Percentiles rank a stretch among this genome's conserved stretches.
phyloP scores from a whole-genome alignment of 2,888 invertebrate species.

The Agrochola macilenta region DNA sequence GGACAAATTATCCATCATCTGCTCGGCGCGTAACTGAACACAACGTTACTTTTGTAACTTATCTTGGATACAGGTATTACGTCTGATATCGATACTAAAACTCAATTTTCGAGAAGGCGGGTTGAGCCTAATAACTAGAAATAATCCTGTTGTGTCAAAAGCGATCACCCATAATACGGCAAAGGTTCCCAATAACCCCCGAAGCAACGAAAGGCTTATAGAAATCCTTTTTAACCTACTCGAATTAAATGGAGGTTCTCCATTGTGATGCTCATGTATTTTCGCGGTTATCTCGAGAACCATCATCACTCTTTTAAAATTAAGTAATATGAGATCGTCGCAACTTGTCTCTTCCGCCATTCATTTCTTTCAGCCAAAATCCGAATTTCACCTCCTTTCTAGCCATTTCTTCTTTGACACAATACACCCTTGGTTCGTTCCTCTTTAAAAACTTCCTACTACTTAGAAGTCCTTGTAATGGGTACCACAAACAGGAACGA shows the following conservation, averaged over 20 bases:
- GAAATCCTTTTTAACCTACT: conserved; percentile 2
- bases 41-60: background rate
- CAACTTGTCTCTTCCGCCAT: background rate
- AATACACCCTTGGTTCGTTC: background rate
- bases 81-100: conserved; percentile 1
- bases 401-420: background rate
- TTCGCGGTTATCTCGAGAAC: background rate
- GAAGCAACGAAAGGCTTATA: conserved; percentile 7
- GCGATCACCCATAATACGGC: conserved; percentile 26
- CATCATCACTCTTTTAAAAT: background rate
- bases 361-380: background rate
- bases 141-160: conserved; percentile 41
- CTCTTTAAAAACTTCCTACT: background rate
- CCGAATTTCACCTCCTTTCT: background rate
- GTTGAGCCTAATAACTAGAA: conserved; percentile 6
- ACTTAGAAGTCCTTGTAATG: background rate
- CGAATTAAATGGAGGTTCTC: background rate
- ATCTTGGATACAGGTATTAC: background rate
- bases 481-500: too few species aligned
- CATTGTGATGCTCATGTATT: background rate
- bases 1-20: too few species aligned
- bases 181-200: conserved; percentile 17
- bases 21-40: background rate
- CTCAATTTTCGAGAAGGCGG: conserved; percentile 5
- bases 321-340: too few species aligned